phyloP scores from a whole-genome alignment of 2,888 invertebrate species.

The Acanthosepion esculentum region DNA sequence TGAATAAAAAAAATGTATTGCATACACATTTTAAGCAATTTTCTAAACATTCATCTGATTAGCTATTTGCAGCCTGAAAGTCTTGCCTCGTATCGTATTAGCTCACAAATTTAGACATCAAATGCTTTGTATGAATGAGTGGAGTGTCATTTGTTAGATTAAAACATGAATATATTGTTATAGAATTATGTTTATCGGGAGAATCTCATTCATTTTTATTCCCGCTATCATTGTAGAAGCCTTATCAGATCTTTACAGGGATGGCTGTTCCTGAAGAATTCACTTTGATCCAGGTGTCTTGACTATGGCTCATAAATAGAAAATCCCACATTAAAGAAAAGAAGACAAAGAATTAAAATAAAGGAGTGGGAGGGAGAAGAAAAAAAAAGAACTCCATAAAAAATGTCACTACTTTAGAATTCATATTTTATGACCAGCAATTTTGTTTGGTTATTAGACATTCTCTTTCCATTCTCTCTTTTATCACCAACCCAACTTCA shows the following conservation, averaged over 20 bases:
- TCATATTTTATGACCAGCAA: conserved; percentile 33
- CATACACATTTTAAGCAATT: not conserved
- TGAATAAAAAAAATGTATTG: not conserved
- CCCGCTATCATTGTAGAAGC: not conserved
- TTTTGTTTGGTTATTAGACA: conserved; percentile 2
- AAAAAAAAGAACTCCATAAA: not conserved
- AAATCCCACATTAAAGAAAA: conserved; percentile 33
- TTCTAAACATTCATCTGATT: conserved; percentile 12
- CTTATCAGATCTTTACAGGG: conserved; percentile 9
- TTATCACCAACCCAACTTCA: not conserved
- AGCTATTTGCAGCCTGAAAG: not conserved
- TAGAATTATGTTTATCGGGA: conserved; percentile 12
- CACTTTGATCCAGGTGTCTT: conserved; percentile 33
- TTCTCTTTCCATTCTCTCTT: not conserved
- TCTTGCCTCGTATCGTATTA: conserved; percentile 33
- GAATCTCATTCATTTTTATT: conserved; percentile 33
- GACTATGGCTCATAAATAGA: not conserved
- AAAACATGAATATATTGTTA: conserved; percentile 33
- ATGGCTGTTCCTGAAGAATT: not conserved
- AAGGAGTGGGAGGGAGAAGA: not conserved
- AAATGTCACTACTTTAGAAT: not conserved
- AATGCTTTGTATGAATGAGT: conserved; percentile 33
- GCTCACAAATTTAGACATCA: conserved; percentile 8
- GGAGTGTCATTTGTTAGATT: conserved; percentile 13
- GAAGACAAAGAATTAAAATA: conserved; percentile 3